Conservation (phyloP, 2,888 invertebrate species). For the Phrixothrix hirtus region DNA sequence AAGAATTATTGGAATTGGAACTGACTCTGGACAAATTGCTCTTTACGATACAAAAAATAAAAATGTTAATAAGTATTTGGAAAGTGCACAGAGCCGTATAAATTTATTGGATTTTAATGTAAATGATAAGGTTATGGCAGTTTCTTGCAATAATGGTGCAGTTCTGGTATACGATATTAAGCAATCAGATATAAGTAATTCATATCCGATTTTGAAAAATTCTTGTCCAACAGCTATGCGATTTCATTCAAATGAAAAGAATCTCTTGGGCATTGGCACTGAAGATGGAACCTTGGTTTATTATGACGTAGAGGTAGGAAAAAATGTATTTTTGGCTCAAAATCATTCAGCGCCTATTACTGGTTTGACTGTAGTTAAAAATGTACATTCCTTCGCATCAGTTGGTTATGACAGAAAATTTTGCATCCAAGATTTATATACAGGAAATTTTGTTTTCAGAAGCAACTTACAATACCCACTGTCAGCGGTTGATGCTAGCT, state of each 20-base stretch:
- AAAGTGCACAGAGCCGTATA: constrained; percentile 36
- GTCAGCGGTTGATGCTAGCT: constrained; percentile 43
- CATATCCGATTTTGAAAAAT: constrained; percentile 21
- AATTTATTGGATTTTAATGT: constrained; percentile 42
- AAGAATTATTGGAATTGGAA: constrained; percentile 45
- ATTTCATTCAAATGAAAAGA: constrained; percentile 41
- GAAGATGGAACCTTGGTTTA: constrained; percentile 41
- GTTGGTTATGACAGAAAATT: constrained; percentile 47
- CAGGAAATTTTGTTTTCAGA: constrained; percentile 41
- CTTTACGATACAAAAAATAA: constrained; percentile 50
- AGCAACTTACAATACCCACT: constrained; percentile 44
- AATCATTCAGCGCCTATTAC: constrained; percentile 40
- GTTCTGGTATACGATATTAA: constrained; percentile 34
- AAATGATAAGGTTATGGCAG: constrained; percentile 42
- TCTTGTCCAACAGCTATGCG: constrained; percentile 29
- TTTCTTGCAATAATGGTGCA: constrained; percentile 30
- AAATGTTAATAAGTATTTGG: constrained; percentile 38
- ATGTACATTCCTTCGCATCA: constrained; percentile 41
- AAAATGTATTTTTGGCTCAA: constrained; percentile 34
- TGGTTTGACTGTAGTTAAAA: constrained; percentile 40
- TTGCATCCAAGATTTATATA: constrained; percentile 41
- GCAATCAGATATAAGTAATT: constrained; percentile 21
- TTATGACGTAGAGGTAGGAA: constrained; percentile 39
- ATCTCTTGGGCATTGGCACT: constrained; percentile 42
- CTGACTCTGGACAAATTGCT: constrained; percentile 42